These are phyloP conservation scores for Lycodopsis pacificus DNA, from an alignment of 2,797 vertebrate genomes.

Conservation along the genomic window DNA sequence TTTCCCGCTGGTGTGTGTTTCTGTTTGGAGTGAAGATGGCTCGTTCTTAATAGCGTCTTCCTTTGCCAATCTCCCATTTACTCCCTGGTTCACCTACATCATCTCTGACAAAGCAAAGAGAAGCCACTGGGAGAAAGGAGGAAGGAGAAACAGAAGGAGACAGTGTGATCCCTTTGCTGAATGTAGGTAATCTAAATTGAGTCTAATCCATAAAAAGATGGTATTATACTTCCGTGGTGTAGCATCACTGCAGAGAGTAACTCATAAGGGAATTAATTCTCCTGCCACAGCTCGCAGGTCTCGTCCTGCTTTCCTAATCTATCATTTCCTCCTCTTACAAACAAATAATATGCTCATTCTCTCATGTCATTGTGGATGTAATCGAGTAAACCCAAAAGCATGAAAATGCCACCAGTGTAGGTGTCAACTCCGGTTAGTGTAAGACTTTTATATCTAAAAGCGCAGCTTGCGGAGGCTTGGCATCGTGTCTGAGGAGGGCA, in stretches of 20 bases:
- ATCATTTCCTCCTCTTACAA: constrained; percentile 65
- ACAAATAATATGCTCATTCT: constrained; percentile 65
- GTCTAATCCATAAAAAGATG: constrained; percentile 71
- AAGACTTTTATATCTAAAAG: constrained; percentile 54
- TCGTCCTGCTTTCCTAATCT: constrained; percentile 60
- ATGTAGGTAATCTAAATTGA: constrained; percentile 66
- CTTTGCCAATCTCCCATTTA: constrained; percentile 43
- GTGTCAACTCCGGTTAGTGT: constrained; percentile 60
- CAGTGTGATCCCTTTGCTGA: constrained; percentile 34
- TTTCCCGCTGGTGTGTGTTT: constrained; percentile 32
- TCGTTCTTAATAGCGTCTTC: constrained; percentile 38
- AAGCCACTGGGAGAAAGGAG: constrained; percentile 7
- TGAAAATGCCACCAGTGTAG: constrained; percentile 55
- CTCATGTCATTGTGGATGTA: constrained; percentile 54
- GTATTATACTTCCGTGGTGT: constrained; percentile 60
- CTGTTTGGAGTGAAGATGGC: constrained; percentile 19
- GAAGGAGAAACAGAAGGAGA: constrained; percentile 42
- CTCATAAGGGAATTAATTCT: constrained; percentile 75
- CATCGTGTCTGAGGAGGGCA: constrained; percentile 24
- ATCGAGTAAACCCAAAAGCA: constrained; percentile 46
- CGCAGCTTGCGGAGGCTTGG: constrained; percentile 54
- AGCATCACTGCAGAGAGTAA: constrained; percentile 59
- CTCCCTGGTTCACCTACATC: constrained; percentile 34
- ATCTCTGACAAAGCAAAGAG: constrained; percentile 46
- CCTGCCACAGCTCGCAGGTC: constrained; percentile 54